Evolutionary conservation across 2,113 vertebrate genomes (phyloP).

Genomic region (Cyanoderma ruficeps): DNA sequence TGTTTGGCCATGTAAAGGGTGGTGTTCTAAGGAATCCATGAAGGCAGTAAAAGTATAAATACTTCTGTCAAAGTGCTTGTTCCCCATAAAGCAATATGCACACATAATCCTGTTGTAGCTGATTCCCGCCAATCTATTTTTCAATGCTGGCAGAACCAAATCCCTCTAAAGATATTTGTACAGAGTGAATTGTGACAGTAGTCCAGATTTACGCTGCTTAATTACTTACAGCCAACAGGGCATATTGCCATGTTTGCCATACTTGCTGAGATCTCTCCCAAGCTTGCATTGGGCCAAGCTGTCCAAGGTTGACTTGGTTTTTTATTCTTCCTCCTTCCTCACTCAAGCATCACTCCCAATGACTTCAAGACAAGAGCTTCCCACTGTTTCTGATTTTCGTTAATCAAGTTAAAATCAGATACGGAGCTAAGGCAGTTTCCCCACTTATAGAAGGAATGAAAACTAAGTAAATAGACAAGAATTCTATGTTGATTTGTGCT

Average conservation of each 20-base stretch:
- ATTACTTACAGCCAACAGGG: neutral
- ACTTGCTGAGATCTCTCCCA: neutral
- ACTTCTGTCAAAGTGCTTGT: neutral
- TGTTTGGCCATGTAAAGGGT: neutral
- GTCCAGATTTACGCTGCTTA: slow-evolving; percentile 1
- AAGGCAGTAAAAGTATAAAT: neutral
- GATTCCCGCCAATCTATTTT: neutral
- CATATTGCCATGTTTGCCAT: neutral
- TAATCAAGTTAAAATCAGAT: neutral
- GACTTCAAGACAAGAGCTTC: neutral
- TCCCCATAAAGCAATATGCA: neutral
- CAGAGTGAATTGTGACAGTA: neutral
- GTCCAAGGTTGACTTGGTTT: neutral
- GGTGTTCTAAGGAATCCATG: neutral
- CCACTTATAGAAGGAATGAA: neutral
- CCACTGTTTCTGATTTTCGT: neutral
- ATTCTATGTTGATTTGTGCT: neutral
- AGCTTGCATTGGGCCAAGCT: neutral
- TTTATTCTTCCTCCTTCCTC: neutral
- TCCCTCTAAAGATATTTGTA: neutral
- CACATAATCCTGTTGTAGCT: neutral
- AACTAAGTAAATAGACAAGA: neutral
- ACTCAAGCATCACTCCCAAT: neutral
- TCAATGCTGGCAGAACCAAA: neutral
- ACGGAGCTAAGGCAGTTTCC: neutral